phyloP scores from a whole-genome alignment of 2,797 vertebrate species.

The Esox masquinongy region DNA sequence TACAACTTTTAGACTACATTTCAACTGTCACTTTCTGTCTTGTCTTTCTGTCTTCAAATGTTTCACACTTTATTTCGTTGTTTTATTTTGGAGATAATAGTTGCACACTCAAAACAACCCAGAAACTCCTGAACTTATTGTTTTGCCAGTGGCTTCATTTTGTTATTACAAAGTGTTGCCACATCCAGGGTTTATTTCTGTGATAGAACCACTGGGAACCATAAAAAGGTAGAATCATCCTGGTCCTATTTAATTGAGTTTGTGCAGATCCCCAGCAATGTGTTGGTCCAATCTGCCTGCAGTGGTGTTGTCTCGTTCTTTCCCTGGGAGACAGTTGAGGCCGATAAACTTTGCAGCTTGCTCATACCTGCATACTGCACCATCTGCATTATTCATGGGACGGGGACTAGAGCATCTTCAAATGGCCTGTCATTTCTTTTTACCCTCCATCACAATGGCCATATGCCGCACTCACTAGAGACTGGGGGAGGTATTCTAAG shows the following conservation, averaged over 20 bases:
- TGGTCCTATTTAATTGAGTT: slow-evolving; percentile 71
- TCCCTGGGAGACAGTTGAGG: slow-evolving; percentile 57
- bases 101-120: slow-evolving; percentile 30
- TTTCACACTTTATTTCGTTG: neutral
- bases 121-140: slow-evolving; percentile 60
- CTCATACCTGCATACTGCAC: slow-evolving; percentile 75
- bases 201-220: slow-evolving; percentile 58
- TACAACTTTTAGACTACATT: neutral
- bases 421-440: slow-evolving; percentile 85
- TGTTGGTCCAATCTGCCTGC: slow-evolving; percentile 66
- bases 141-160: slow-evolving; percentile 40
- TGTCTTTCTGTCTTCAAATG: neutral
- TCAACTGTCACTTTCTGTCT: neutral
- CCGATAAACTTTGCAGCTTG: slow-evolving; percentile 82
- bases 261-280: slow-evolving; percentile 63
- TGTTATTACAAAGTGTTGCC: slow-evolving; percentile 40
- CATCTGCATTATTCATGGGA: slow-evolving; percentile 85
- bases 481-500: slow-evolving; percentile 21
- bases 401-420: slow-evolving; percentile 77
- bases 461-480: slow-evolving; percentile 70
- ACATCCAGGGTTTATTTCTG: slow-evolving; percentile 54
- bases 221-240: slow-evolving; percentile 65
- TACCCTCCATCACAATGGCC: slow-evolving; percentile 81
- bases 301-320: slow-evolving; percentile 67
- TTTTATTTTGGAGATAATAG: neutral